These are phyloP conservation scores for Philotrypesis tridentata DNA, from an alignment of 1,140 invertebrate species.

Conservation along the genomic window DNA sequence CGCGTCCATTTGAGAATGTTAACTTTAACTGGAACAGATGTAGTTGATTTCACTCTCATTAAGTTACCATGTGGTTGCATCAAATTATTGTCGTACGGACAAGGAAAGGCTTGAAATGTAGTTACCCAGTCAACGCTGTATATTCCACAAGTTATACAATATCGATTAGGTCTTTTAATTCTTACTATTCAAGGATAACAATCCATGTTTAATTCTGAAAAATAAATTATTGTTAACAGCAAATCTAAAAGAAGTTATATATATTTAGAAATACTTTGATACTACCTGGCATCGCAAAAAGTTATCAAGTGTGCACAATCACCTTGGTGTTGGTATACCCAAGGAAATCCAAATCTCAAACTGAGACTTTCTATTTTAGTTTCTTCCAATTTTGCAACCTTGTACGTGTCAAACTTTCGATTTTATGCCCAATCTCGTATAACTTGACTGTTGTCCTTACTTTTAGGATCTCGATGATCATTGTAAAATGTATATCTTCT, in stretches of 20 bases:
- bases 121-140: conserved; percentile 77
- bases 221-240: conserved; percentile 19
- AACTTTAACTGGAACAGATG: not conserved
- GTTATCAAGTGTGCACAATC: conserved; percentile 90
- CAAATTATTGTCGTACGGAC: conserved; percentile 58
- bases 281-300: conserved; percentile 81
- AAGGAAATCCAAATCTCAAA: conserved; percentile 83
- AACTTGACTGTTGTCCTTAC: conserved; percentile 78
- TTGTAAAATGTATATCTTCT: conserved; percentile 86
- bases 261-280: not conserved
- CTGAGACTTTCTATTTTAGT: conserved; percentile 78
- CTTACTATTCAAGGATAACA: conserved; percentile 75
- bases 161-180: conserved; percentile 64
- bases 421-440: conserved; percentile 80
- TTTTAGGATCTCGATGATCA: conserved; percentile 77
- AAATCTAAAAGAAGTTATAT: not conserved
- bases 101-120: conserved; percentile 68
- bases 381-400: conserved; percentile 77
- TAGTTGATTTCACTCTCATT: not conserved
- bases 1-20: not conserved
- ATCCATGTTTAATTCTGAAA: conserved; percentile 70
- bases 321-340: conserved; percentile 91
- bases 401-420: conserved; percentile 75
- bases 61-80: not conserved
- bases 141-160: conserved; percentile 75